Percentiles rank a stretch among this genome's conserved stretches.
phyloP scores from a whole-genome alignment of 2,888 invertebrate genomes.

The Chrysina gloriosa region DNA sequence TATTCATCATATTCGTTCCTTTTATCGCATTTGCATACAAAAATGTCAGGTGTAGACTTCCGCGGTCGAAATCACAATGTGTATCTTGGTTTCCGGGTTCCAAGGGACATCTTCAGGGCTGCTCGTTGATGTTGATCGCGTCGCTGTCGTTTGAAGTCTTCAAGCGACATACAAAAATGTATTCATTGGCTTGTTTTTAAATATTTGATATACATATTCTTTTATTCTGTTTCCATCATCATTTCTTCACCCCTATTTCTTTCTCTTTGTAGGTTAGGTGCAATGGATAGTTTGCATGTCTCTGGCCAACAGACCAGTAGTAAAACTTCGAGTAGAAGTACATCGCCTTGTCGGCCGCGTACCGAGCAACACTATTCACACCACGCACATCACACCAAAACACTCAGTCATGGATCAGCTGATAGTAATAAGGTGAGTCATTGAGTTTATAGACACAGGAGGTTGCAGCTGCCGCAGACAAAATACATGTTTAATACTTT shows the following conservation, averaged over 20 bases:
- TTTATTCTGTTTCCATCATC: background rate
- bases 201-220: background rate
- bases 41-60: no score
- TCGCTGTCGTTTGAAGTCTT: no score
- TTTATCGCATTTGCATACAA: no score
- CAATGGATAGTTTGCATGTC: constrained; percentile 66
- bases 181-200: background rate
- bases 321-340: constrained; percentile 73
- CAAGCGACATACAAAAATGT: no score
- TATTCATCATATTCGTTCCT: no score
- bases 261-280: constrained; percentile 58
- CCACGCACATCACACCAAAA: constrained; percentile 58
- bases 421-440: constrained; percentile 62
- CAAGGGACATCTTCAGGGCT: no score
- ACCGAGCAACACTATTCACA: constrained; percentile 48
- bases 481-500: background rate
- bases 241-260: background rate
- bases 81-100: no score
- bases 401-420: constrained; percentile 63
- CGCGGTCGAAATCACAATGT: no score
- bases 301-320: constrained; percentile 62
- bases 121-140: no score
- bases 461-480: background rate
- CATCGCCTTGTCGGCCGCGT: constrained; percentile 70
- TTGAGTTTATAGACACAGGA: constrained; percentile 6